phyloP scores from a whole-genome alignment of 2,113 vertebrate genomes.

The Mormyrus lacerda region DNA sequence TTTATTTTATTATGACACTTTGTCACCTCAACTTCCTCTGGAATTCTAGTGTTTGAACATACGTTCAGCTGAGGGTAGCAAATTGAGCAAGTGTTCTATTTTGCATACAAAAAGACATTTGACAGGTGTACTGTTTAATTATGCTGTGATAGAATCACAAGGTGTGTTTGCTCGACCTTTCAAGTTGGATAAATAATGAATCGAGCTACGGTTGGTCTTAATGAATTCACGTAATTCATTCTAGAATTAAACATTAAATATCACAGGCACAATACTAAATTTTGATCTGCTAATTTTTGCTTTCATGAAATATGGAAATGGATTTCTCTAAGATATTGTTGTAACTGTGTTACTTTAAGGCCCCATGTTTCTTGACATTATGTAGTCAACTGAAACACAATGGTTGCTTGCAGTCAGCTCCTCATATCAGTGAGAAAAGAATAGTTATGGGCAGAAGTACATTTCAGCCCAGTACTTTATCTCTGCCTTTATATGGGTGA shows the following conservation, averaged over 20 bases:
- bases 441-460: neutral
- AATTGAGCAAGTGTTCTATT: conserved; percentile 20
- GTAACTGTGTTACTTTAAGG: neutral
- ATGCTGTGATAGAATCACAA: conserved; percentile 19
- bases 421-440: neutral
- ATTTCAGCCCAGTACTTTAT: neutral
- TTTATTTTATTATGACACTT: neutral
- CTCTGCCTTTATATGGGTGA: neutral
- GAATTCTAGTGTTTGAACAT: conserved; percentile 9
- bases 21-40: neutral
- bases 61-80: conserved; percentile 9
- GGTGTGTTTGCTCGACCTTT: conserved; percentile 21
- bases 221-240: conserved; percentile 11
- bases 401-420: neutral
- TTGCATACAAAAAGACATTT: conserved; percentile 21
- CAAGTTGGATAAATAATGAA: conserved; percentile 7
- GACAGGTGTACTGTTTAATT: conserved; percentile 22
- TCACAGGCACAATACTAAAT: neutral
- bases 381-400: neutral
- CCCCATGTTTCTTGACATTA: neutral
- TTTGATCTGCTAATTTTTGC: neutral
- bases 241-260: neutral
- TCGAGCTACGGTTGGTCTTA: neutral
- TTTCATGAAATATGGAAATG: neutral
- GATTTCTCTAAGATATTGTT: neutral